These are phyloP conservation scores for Drosophila lacertosa DNA, from an alignment of 1,140 invertebrate genomes.

Conservation along the genomic window DNA sequence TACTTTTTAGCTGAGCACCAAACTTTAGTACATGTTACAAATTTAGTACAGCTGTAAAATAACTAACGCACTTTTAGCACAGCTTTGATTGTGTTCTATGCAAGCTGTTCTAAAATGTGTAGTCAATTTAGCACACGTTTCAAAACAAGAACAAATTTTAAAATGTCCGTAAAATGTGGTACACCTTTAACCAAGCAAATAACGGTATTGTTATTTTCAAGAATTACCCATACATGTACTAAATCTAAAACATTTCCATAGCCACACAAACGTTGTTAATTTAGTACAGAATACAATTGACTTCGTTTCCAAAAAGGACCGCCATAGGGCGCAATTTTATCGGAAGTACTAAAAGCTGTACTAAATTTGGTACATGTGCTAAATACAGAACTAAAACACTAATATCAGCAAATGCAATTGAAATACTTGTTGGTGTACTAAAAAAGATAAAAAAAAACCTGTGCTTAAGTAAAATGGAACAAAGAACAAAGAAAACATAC, in stretches of 20 bases:
- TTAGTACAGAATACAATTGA: too few species aligned
- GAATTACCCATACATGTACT: too few species aligned
- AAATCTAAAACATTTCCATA: too few species aligned
- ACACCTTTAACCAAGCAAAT: too few species aligned
- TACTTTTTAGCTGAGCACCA: conserved; percentile 9
- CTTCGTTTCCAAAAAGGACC: too few species aligned
- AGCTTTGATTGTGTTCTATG: neutral
- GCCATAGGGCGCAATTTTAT: too few species aligned
- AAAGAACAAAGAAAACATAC: too few species aligned
- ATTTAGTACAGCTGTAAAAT: neutral
- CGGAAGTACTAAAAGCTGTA: neutral
- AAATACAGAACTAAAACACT: conserved; percentile 4
- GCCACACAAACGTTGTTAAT: too few species aligned
- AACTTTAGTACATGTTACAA: conserved; percentile 38
- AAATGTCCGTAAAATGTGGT: too few species aligned
- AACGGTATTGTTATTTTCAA: too few species aligned
- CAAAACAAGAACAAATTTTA: too few species aligned
- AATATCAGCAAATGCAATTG: conserved; percentile 14
- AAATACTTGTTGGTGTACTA: conserved; percentile 28
- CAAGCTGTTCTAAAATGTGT: neutral
- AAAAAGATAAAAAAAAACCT: conserved; percentile 17
- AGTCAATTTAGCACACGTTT: too few species aligned
- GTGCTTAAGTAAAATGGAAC: conserved; percentile 4
- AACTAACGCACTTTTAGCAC: neutral
- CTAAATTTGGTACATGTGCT: conserved; percentile 21